These are phyloP conservation scores for Sardina pilchardus DNA, from an alignment of 2,113 vertebrate genomes.

Conservation along the genomic window DNA sequence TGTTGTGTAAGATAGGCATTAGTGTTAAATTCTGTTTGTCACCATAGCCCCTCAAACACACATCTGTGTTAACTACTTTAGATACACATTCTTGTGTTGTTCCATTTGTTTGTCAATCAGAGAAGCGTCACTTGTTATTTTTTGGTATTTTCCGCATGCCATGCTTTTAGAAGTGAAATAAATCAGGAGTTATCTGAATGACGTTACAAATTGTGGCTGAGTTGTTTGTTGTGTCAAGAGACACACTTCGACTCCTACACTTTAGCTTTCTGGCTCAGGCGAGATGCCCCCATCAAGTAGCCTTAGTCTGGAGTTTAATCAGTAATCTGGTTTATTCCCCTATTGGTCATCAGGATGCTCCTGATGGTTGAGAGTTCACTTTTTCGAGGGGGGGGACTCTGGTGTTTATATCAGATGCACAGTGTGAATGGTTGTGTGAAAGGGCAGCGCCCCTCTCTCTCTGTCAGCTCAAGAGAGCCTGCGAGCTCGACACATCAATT, in stretches of 20 bases:
- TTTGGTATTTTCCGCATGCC: neutral
- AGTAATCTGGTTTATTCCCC: neutral
- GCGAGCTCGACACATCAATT: constrained; percentile 67
- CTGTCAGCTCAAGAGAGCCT: constrained; percentile 64
- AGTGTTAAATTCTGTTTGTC: neutral
- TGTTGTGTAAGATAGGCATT: neutral
- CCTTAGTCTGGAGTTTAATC: neutral
- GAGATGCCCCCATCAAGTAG: neutral
- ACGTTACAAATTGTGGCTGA: constrained; percentile 19
- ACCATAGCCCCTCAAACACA: neutral
- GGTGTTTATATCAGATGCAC: constrained; percentile 65
- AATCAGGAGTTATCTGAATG: neutral
- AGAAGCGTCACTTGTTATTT: neutral
- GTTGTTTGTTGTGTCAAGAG: constrained; percentile 32
- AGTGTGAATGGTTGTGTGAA: constrained; percentile 67
- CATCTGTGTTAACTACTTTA: neutral
- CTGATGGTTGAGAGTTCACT: neutral
- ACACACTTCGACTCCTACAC: neutral
- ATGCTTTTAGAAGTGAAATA: constrained; percentile 19
- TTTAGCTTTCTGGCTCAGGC: neutral
- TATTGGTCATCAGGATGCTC: neutral
- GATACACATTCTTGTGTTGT: neutral
- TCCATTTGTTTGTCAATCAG: neutral
- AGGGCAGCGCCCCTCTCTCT: constrained; percentile 61
- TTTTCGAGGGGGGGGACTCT: constrained; percentile 37